Evolutionary conservation across 2,113 vertebrate species (phyloP), one percentile per base, ranked within the genome.

Genomic region (Trogon surrucura): DNA sequence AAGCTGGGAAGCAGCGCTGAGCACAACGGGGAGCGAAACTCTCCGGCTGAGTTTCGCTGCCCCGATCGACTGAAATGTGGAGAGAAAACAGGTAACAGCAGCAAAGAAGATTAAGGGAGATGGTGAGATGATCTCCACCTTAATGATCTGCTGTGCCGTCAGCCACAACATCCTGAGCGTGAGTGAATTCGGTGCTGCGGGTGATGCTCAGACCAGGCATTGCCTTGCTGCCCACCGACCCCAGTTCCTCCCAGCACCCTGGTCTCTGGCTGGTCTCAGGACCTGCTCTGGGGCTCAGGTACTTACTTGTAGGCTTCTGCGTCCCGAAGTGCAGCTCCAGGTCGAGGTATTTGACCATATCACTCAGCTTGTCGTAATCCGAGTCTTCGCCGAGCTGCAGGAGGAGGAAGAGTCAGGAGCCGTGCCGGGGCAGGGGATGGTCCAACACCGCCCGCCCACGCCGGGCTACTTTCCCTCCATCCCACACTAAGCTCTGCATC

Each of bases 301-400:
- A 99, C 99, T 99, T 97, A 99, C 99, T 97, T 0, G 98, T 88
- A 85, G 96, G 98, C 80, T 99, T 99, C 97, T 99, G 99, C 16
- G 99, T 99, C 58, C 99, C 99, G 2, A 99, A 99, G 97, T 99
- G 99, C 96, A 99, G 98, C 96, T 99, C 99, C 97, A 99, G 97
- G 94, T 99, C 99, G 5, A 99, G 98, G 97, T 99, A 99, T 82
- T 99, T 99, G 96, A 99, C 99, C 99, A 99, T 99, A 85, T 99
- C 99, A 9, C 99, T 99, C 93, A 99, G 97, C 81, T 99, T 99
- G 56, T 99, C 99, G 4, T 99, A 99, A 84, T 99, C 99, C 0
- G 99, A 99, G 94, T 99, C 99, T 48, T 99, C 99, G 47, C 99
- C 98, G 7, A 99, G 95, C 99, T 99, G 95, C 48, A 36, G 89